These are phyloP conservation scores for Masnerella sp. DNA, from an alignment of 2,888 invertebrate genomes.

Conservation along the genomic window DNA sequence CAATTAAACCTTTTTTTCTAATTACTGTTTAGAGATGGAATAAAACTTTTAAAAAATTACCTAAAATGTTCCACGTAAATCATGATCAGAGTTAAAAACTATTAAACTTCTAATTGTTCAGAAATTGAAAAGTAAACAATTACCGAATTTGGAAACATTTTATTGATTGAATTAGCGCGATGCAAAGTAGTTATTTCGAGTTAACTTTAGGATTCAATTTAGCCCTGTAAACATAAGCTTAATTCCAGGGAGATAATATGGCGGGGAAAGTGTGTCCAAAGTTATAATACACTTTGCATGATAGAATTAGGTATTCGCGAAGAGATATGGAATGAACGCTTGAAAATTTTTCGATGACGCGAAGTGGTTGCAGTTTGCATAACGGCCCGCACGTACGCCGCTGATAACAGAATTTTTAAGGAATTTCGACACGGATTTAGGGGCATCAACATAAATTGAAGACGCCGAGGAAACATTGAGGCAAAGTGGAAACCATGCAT, in stretches of 20 bases:
- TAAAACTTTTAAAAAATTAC: no score
- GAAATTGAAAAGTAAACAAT: no score
- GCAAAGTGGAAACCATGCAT: slow-evolving; percentile 20
- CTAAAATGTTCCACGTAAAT: no score
- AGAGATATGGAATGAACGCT: slow-evolving; percentile 33
- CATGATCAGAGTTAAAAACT: no score
- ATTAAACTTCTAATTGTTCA: no score
- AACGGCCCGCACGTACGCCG: slow-evolving; percentile 10
- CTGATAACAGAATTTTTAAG: slow-evolving; percentile 38
- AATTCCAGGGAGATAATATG: slow-evolving; percentile 19
- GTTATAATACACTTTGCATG: slow-evolving; percentile 36
- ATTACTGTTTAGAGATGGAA: no score
- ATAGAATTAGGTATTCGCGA: slow-evolving; percentile 41
- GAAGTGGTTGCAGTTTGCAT: slow-evolving; percentile 31
- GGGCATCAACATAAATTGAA: slow-evolving; percentile 38
- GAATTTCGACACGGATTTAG: slow-evolving; percentile 35
- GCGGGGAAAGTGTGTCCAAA: slow-evolving; percentile 10
- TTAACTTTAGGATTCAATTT: slow-evolving; percentile 34
- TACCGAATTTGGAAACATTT: no score
- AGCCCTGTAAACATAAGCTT: slow-evolving; percentile 26
- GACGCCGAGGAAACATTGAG: slow-evolving; percentile 16
- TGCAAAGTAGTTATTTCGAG: not conserved
- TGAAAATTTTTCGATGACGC: slow-evolving; percentile 24
- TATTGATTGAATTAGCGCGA: no score
- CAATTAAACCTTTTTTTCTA: no score